A percentile compares a stretch with the other conserved stretches of the same genome.
Conservation (phyloP, 2,113 vertebrate species). For the Oryzias celebensis region DNA sequence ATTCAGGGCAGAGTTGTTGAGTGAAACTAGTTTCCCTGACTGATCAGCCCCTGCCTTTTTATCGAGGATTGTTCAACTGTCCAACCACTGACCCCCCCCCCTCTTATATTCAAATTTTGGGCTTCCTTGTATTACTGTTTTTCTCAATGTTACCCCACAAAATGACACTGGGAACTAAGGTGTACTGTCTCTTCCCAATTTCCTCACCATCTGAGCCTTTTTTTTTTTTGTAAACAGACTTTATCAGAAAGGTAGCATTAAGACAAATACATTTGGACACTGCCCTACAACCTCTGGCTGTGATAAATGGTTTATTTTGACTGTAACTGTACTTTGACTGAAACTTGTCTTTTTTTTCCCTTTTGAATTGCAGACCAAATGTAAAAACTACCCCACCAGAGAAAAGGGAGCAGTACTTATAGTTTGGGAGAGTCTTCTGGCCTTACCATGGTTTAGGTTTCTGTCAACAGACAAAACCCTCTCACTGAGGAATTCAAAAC, state of each 20-base stretch:
- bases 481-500: constrained; percentile 69
- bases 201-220: constrained; percentile 35
- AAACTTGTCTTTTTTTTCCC: constrained; percentile 80
- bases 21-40: constrained; percentile 86
- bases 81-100: constrained; percentile 63
- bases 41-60: constrained; percentile 79
- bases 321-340: constrained; percentile 70
- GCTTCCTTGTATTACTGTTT: constrained; percentile 36
- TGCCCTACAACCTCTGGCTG: constrained; percentile 65
- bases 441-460: constrained; percentile 78
- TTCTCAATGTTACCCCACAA: constrained; percentile 42
- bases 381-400: constrained; percentile 86
- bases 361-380: constrained; percentile 90
- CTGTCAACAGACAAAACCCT: constrained; percentile 74
- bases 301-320: constrained; percentile 50
- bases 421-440: constrained; percentile 80
- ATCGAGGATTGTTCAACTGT: constrained; percentile 77
- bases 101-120: constrained; percentile 55
- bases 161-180: constrained; percentile 39
- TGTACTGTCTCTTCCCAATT: constrained; percentile 21
- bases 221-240: constrained; percentile 62
- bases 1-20: constrained; percentile 86
- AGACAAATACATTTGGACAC: constrained; percentile 32
- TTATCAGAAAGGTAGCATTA: constrained; percentile 47
- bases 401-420: constrained; percentile 89